Evolutionary conservation across 2,797 vertebrate genomes (phyloP).

Genomic region (Meriones psammophilus): DNA sequence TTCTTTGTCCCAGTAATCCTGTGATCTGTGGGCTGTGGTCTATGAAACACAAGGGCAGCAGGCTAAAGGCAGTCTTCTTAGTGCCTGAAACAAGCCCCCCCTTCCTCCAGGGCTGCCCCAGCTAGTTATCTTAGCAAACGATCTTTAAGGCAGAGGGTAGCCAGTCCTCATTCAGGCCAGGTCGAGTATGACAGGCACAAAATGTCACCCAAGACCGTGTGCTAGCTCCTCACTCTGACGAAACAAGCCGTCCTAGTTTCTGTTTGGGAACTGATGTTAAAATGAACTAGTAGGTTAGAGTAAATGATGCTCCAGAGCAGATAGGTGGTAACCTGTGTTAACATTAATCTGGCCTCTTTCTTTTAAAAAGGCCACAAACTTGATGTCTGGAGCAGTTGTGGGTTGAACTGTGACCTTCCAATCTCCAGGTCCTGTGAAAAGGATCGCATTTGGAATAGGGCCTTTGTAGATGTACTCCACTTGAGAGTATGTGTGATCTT

Average conservation of each 20-base stretch:
- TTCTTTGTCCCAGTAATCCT: neutral
- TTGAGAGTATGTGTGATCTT: neutral
- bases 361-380: too few relatives aligned
- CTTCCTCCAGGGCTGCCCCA: accelerated
- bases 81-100: accelerated
- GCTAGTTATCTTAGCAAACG: neutral
- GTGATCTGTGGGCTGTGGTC: neutral
- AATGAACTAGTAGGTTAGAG: neutral
- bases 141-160: accelerated
- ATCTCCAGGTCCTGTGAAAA: neutral
- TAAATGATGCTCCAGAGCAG: neutral
- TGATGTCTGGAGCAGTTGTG: neutral
- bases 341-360: neutral
- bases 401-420: neutral
- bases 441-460: neutral
- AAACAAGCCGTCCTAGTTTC: too few relatives aligned
- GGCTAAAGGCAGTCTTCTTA: too few relatives aligned
- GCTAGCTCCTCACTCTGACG: neutral
- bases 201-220: neutral
- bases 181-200: accelerated
- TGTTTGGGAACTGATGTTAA: neutral
- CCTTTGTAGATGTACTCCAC: neutral
- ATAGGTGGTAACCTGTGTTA: neutral
- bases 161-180: accelerated
- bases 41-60: neutral